phyloP scores from a whole-genome alignment of 2,888 invertebrate species.

The Chaetogeoica ovagalla region DNA sequence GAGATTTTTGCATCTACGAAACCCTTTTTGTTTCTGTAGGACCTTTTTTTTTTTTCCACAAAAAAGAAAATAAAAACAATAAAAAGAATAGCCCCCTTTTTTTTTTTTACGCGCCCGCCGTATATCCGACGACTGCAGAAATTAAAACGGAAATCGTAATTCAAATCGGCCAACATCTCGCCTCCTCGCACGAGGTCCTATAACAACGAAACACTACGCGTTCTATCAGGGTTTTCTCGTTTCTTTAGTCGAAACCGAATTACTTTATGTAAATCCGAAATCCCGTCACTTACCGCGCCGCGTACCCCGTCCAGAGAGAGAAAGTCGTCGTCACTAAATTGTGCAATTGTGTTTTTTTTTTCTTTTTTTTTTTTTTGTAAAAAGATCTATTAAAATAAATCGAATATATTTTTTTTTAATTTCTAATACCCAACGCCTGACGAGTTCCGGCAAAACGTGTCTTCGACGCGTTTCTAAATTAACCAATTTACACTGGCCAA shows the following conservation, averaged over 20 bases:
- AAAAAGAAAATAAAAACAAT: constrained; percentile 35
- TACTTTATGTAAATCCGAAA: constrained; percentile 2
- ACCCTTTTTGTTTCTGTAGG: constrained; percentile 45
- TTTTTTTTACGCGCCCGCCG: neutral
- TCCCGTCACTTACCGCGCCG: neutral
- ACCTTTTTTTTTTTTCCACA: constrained; percentile 33
- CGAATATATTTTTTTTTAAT: too few relatives aligned
- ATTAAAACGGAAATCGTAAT: constrained; percentile 53
- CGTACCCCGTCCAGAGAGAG: too few relatives aligned
- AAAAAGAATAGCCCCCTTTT: constrained; percentile 45
- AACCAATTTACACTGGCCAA: too few relatives aligned
- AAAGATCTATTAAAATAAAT: too few relatives aligned
- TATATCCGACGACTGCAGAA: constrained; percentile 4
- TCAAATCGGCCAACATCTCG: constrained; percentile 24
- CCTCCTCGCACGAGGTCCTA: constrained; percentile 6
- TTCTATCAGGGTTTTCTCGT: constrained; percentile 17
- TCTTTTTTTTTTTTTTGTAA: too few relatives aligned
- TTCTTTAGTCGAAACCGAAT: neutral
- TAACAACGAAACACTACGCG: neutral
- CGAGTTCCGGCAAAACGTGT: too few relatives aligned
- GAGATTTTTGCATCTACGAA: constrained; percentile 50
- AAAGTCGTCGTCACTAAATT: too few relatives aligned
- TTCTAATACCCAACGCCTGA: too few relatives aligned
- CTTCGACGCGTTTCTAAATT: too few relatives aligned
- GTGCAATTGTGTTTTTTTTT: too few relatives aligned